phyloP scores from a whole-genome alignment of 2,888 invertebrate species.

The Caenorhabditis angaria region DNA sequence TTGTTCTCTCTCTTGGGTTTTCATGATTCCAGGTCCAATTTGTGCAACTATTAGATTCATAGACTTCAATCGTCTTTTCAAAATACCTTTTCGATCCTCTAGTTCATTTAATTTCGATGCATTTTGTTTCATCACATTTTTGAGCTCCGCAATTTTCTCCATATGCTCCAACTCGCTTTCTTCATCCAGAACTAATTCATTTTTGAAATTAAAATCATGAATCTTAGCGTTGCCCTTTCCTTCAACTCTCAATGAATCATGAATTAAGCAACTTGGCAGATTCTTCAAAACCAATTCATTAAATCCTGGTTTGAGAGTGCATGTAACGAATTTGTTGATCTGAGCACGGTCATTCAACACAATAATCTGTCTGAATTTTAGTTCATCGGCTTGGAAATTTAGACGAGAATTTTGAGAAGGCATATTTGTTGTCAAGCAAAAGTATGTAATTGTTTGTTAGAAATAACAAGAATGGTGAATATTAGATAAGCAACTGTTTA shows the following conservation, averaged over 20 bases:
- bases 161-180: conserved; percentile 52
- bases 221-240: conserved; percentile 58
- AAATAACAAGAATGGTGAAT: no score
- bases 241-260: conserved; percentile 64
- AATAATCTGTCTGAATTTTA: conserved; percentile 41
- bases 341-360: conserved; percentile 68
- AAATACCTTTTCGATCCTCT: conserved; percentile 13
- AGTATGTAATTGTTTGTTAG: no score
- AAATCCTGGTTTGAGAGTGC: conserved; percentile 45
- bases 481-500: no score
- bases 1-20: conserved; percentile 22
- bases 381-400: conserved; percentile 36
- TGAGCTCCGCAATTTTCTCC: conserved; percentile 30
- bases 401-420: conserved; percentile 12
- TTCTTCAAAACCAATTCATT: conserved; percentile 62
- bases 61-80: conserved; percentile 53
- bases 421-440: no score
- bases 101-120: conserved; percentile 27
- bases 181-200: conserved; percentile 19
- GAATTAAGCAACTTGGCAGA: conserved; percentile 33
- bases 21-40: conserved; percentile 31
- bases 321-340: conserved; percentile 47
- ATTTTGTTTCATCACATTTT: conserved; percentile 7
- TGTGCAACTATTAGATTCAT: conserved; percentile 59
- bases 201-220: conserved; percentile 59